These are phyloP conservation scores for Cnemophilus loriae DNA, from an alignment of 2,113 vertebrate species.

Conservation along the genomic window DNA sequence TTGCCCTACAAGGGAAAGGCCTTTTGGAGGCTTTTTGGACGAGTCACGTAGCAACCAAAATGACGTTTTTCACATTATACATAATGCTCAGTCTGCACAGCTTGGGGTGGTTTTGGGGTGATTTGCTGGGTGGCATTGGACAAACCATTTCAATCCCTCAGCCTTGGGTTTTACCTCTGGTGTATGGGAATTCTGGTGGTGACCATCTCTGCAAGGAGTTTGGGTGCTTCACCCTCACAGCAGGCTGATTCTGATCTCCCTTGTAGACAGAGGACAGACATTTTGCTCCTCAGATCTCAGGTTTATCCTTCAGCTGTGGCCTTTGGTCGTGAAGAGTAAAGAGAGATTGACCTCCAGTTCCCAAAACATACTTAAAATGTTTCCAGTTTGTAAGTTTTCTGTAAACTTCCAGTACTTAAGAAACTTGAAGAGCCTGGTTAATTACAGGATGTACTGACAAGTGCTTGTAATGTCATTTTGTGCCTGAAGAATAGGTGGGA, in stretches of 20 bases:
- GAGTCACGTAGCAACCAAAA: background rate
- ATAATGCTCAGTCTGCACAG: background rate
- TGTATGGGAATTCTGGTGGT: rapidly evolving
- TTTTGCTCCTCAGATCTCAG: background rate
- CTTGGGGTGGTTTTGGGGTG: background rate
- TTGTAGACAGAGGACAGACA: background rate
- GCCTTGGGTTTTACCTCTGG: background rate
- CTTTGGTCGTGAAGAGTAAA: background rate
- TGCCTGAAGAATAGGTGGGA: conserved; percentile 3
- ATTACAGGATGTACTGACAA: background rate
- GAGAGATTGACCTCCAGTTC: background rate
- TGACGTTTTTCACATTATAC: background rate
- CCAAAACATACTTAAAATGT: background rate
- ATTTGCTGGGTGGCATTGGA: background rate
- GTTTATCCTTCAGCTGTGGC: background rate
- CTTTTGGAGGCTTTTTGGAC: background rate
- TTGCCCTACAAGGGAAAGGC: background rate
- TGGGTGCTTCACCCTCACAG: background rate
- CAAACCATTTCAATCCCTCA: background rate
- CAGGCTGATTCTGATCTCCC: background rate
- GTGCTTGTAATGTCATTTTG: background rate
- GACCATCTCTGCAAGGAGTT: background rate
- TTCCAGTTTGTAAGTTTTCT: background rate
- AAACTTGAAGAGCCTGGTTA: background rate
- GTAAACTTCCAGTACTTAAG: background rate